Evolutionary conservation across 2,797 vertebrate species (phyloP).

Genomic region (Percopsis omiscomaycus): DNA sequence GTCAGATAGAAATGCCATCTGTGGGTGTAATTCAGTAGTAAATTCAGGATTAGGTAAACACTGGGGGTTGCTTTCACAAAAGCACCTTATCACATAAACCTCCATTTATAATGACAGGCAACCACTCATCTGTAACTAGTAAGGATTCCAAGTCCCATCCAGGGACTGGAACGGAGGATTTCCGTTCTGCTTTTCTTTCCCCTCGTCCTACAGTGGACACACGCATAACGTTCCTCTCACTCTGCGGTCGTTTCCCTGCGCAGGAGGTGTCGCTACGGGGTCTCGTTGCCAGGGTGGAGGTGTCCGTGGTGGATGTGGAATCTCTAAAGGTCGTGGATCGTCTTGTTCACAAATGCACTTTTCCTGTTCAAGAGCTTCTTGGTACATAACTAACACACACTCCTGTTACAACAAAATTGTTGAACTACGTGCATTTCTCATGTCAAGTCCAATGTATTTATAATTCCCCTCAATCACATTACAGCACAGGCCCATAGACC

Average conservation of each 20-base stretch:
- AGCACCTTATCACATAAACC: neutral
- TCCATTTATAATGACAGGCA: no score
- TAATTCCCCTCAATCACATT: neutral
- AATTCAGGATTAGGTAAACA: slow-evolving; percentile 4
- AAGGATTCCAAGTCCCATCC: neutral
- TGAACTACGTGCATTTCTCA: no score
- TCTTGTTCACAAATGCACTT: slow-evolving; percentile 68
- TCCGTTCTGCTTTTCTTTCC: neutral
- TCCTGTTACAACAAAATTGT: no score
- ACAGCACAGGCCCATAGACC: no score
- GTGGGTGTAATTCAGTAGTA: slow-evolving; percentile 6
- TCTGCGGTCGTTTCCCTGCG: neutral
- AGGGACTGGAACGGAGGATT: neutral
- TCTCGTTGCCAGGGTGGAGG: slow-evolving; percentile 60
- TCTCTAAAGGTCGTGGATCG: slow-evolving; percentile 58
- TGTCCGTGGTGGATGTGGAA: slow-evolving; percentile 67
- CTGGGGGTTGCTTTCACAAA: neutral
- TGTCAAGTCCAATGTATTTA: no score
- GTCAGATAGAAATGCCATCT: slow-evolving; percentile 1
- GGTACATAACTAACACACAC: slow-evolving; percentile 42
- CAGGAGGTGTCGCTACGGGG: slow-evolving; percentile 64
- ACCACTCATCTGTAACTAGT: neutral
- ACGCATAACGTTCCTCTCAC: neutral
- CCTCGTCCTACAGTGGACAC: neutral
- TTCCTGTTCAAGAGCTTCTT: slow-evolving; percentile 68